Base-by-base conservation (phyloP, 2,888 invertebrate species). In the Cheilosia urbana region DNA sequence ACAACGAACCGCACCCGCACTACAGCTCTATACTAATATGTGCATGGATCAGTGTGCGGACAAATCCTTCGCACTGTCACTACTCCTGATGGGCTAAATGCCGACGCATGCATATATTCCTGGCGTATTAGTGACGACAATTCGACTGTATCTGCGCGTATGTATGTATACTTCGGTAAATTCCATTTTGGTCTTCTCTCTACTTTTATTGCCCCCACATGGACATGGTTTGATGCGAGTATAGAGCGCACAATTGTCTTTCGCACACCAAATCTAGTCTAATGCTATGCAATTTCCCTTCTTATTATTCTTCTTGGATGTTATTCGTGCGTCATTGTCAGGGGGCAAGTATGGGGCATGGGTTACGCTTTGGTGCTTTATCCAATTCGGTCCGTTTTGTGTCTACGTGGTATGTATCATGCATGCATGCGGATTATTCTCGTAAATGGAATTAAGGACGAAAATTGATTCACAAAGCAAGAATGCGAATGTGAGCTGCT, bases 271-370 rank as follows among this genome's bases (percentile, higher is more conserved):
- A 79, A 83, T 83, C 83, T 79, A 69, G 79, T 79, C 78, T 83
- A 79, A 83, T 83, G 79, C 79, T 73, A 83, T 83, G 83, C 73
- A 83, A 83, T 83, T 83, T 83, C 63, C 63, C 68, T 83, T 37
- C 73, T 79, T 75, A 73, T 69, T 83, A 79, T 83, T 51, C 62
- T 73, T 73, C 79, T 69, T 66, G 73, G 68, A 37, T 45, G 51
- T 27, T 40, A 40, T 83, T 68, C 47, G 45, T 53, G 1, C 9
- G 42, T 21, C 1, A 15, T 40, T 40, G 21, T 15, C 1, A n/a
- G 15, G 27, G 17, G 37, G 21, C 17, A 47, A 15, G 37, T 11
- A 37, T 13, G 37, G 30, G 30, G 30, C 9, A 2, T 7, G 66
- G 65, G 66, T 60, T 72, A 62, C 30, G 63, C 83, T 73, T 75